Conservation (phyloP, 2,888 invertebrate genomes). For the Stenchaetothrips biformis region DNA sequence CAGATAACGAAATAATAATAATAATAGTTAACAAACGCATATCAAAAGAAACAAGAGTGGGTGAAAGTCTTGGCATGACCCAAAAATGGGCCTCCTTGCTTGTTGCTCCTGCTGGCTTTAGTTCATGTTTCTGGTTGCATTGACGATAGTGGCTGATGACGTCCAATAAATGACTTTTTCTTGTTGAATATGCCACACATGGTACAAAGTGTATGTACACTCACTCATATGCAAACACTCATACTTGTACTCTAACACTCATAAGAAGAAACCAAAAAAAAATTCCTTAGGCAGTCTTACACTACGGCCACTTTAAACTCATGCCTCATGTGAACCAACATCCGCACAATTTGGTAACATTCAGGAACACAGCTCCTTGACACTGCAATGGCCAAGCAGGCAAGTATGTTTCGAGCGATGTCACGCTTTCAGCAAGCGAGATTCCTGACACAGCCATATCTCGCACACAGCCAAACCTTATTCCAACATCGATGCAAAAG, state of each 20-base stretch:
- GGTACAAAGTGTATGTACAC: neutral
- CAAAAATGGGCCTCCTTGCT: neutral
- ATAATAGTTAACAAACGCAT: conserved; percentile 3
- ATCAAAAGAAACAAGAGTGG: neutral
- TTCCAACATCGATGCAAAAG: neutral
- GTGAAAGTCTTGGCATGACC: neutral
- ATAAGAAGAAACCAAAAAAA: neutral
- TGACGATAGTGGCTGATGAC: neutral
- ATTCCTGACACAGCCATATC: conserved; percentile 20
- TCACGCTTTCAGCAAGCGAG: conserved; percentile 14
- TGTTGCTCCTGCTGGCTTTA: neutral
- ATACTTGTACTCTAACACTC: neutral
- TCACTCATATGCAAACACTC: neutral
- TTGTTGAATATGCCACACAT: neutral
- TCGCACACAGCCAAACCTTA: conserved; percentile 18
- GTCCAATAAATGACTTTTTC: neutral
- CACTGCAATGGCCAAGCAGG: neutral
- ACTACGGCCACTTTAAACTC: conserved; percentile 8
- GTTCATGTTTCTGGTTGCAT: neutral
- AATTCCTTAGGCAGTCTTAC: conserved; percentile 21
- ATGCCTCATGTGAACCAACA: conserved; percentile 20
- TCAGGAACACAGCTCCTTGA: conserved; percentile 8
- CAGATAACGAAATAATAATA: neutral
- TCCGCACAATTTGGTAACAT: conserved; percentile 19
- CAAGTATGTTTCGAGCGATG: conserved; percentile 2